Evolutionary conservation across 2,888 invertebrate species (phyloP).

Genomic region (Schizotus pectinicornis): DNA sequence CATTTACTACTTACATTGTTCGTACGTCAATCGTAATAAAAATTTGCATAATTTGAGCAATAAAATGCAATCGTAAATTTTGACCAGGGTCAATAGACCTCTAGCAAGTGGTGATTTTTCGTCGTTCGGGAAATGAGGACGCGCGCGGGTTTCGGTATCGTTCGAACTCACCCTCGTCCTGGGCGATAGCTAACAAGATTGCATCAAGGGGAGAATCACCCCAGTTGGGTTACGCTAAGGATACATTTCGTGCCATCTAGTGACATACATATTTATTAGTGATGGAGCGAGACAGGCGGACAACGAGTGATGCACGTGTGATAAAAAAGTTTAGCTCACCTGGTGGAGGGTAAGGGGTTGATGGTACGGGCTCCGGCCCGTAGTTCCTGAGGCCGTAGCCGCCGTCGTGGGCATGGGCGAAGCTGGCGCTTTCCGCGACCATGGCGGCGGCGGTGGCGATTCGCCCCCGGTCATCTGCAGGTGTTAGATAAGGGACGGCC

Average conservation of each 20-base stretch:
- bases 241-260: slow-evolving; percentile 49
- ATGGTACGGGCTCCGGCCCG: slow-evolving; percentile 73
- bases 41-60: slow-evolving; percentile 27
- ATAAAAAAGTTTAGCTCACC: slow-evolving; percentile 58
- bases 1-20: slow-evolving; percentile 30
- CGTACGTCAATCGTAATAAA: slow-evolving; percentile 20
- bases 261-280: slow-evolving; percentile 34
- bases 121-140: slow-evolving; percentile 43
- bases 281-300: neutral
- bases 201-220: slow-evolving; percentile 26
- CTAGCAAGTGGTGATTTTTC: neutral
- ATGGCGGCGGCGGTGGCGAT: slow-evolving; percentile 64
- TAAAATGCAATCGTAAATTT: slow-evolving; percentile 10
- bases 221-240: slow-evolving; percentile 1
- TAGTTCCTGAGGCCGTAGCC: slow-evolving; percentile 79
- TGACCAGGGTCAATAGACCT: neutral
- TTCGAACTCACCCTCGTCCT: slow-evolving; percentile 25
- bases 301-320: slow-evolving; percentile 9
- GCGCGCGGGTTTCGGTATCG: slow-evolving; percentile 47
- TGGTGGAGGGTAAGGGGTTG: slow-evolving; percentile 80
- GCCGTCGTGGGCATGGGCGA: slow-evolving; percentile 69
- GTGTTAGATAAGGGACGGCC: slow-evolving; percentile 70
- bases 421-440: slow-evolving; percentile 67
- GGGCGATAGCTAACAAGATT: slow-evolving; percentile 14
- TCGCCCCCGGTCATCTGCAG: slow-evolving; percentile 73